Evolutionary conservation across 2,113 vertebrate species (phyloP).

Genomic region (Hyaena hyaena): DNA sequence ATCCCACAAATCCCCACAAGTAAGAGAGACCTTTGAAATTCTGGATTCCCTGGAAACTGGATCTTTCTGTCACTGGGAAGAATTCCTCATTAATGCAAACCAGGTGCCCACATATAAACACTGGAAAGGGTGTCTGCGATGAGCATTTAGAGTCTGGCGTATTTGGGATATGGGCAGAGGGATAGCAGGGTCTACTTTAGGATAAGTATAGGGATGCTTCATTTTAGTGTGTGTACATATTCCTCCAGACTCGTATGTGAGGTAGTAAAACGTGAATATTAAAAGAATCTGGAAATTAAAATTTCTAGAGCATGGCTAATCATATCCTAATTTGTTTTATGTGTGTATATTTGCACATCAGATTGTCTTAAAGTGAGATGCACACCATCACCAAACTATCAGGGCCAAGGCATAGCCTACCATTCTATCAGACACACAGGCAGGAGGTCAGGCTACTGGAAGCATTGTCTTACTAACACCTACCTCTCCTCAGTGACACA

Average conservation of each 20-base stretch:
- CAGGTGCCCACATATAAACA: not conserved
- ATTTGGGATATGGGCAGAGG: not conserved
- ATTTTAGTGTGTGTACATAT: not conserved
- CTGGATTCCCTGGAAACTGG: not conserved
- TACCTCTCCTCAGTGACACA: conserved; percentile 3
- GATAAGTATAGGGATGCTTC: not conserved
- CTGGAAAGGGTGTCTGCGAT: not conserved
- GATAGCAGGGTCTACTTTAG: not conserved
- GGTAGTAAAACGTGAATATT: not conserved
- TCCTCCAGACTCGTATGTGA: not conserved
- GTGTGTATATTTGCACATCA: not conserved
- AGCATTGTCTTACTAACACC: not conserved
- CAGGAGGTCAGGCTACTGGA: not conserved
- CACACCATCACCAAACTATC: not conserved
- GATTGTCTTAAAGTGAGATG: not conserved
- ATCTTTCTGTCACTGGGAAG: not conserved
- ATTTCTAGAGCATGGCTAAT: not conserved
- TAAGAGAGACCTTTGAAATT: conserved; percentile 48
- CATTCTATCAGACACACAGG: not conserved
- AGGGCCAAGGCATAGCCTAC: not conserved
- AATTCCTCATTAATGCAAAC: not conserved
- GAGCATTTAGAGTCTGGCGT: not conserved
- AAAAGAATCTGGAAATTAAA: conserved; percentile 4
- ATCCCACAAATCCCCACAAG: not conserved
- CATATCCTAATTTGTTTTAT: not conserved